These are phyloP conservation scores for Anagyrus pseudococci DNA, from an alignment of 2,888 invertebrate species.

Conservation along the genomic window DNA sequence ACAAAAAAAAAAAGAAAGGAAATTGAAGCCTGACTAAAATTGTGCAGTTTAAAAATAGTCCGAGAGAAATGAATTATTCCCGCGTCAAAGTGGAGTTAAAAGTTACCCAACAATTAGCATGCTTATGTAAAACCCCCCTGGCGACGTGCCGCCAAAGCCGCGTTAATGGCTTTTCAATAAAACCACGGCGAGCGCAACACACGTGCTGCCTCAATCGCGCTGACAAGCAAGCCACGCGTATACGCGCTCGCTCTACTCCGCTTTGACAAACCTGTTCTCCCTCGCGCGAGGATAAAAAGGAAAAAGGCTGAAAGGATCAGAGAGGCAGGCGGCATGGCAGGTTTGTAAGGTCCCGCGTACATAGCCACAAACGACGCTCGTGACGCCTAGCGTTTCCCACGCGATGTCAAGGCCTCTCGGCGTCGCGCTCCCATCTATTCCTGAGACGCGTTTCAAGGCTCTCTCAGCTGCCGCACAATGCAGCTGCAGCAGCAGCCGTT, in stretches of 20 bases:
- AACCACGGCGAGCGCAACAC: too few relatives aligned
- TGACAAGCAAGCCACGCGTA: too few relatives aligned
- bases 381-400: constrained; percentile 37
- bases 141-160: too few relatives aligned
- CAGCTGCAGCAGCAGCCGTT: background rate
- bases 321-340: background rate
- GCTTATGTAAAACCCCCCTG: too few relatives aligned
- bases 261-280: too few relatives aligned
- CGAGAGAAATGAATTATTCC: background rate
- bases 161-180: too few relatives aligned
- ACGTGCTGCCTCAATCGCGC: too few relatives aligned
- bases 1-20: constrained; percentile 12
- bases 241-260: too few relatives aligned
- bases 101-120: background rate
- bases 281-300: too few relatives aligned
- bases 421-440: constrained; percentile 16
- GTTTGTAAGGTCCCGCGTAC: background rate
- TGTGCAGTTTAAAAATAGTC: constrained; percentile 1
- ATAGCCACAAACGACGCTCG: background rate
- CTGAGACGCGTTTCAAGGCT: constrained; percentile 35
- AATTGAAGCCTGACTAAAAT: background rate
- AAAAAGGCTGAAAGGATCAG: too few relatives aligned
- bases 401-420: constrained; percentile 32
- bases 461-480: too few relatives aligned
- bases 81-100: background rate